These are phyloP conservation scores for Macaria notata DNA, from an alignment of 2,888 invertebrate species.

Conservation along the genomic window DNA sequence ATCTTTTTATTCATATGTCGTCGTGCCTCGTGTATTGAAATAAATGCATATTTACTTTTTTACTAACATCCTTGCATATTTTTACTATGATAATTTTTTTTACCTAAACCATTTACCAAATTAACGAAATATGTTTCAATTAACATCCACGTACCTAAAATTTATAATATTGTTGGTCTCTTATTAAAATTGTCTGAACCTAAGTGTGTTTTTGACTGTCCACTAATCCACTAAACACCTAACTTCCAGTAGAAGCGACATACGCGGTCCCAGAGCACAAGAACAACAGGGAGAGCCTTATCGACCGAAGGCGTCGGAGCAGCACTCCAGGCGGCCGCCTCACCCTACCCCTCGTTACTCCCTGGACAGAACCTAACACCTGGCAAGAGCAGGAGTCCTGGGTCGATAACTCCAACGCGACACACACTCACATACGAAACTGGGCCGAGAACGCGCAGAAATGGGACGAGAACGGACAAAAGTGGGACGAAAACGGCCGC, in stretches of 20 bases:
- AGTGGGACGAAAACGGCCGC: slow-evolving; percentile 49
- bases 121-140: too few relatives aligned
- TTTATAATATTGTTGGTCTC: too few relatives aligned
- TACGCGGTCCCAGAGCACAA: slow-evolving; percentile 74
- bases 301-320: slow-evolving; percentile 66
- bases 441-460: slow-evolving; percentile 67
- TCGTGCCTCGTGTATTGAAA: too few relatives aligned
- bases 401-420: slow-evolving; percentile 59
- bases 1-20: too few relatives aligned
- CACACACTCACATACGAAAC: slow-evolving; percentile 42
- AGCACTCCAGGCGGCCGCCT: slow-evolving; percentile 68
- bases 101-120: too few relatives aligned
- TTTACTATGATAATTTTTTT: too few relatives aligned
- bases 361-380: slow-evolving; percentile 46
- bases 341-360: slow-evolving; percentile 56
- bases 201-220: not conserved
- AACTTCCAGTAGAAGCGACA: slow-evolving; percentile 59
- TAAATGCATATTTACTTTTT: too few relatives aligned
- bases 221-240: slow-evolving; percentile 1
- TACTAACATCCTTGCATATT: too few relatives aligned
- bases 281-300: slow-evolving; percentile 58
- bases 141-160: too few relatives aligned
- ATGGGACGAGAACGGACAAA: slow-evolving; percentile 53
- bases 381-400: slow-evolving; percentile 64
- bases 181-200: too few relatives aligned